phyloP scores from a whole-genome alignment of 2,888 invertebrate species.

The Julus scandinavius region DNA sequence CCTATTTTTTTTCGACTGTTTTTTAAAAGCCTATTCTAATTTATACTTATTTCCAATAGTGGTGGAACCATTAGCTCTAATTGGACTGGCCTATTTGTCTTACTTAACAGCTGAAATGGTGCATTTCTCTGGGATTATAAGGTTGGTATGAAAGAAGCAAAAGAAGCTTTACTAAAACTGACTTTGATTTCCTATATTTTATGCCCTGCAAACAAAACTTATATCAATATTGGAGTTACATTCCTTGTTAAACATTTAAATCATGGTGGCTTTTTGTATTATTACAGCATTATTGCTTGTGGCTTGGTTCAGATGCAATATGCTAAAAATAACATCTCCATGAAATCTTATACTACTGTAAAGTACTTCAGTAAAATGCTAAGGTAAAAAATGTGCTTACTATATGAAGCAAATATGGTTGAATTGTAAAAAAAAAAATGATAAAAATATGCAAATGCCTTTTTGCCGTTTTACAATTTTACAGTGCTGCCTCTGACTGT shows the following conservation, averaged over 20 bases:
- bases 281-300: conserved; percentile 69
- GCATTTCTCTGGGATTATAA: conserved; percentile 71
- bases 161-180: too few species aligned
- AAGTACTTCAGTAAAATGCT: conserved; percentile 70
- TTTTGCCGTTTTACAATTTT: conserved; percentile 52
- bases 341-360: conserved; percentile 69
- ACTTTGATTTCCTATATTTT: too few species aligned
- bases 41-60: conserved; percentile 63
- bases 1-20: not conserved
- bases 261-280: not conserved
- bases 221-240: not conserved
- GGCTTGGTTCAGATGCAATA: conserved; percentile 71
- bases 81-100: conserved; percentile 70
- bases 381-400: conserved; percentile 63
- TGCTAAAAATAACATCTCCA: conserved; percentile 70
- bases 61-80: conserved; percentile 70
- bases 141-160: conserved; percentile 61
- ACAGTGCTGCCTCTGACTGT: conserved; percentile 69
- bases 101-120: conserved; percentile 71
- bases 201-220: too few species aligned
- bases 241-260: not conserved
- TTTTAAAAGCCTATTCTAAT: not conserved
- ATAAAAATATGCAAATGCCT: not conserved
- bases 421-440: not conserved
- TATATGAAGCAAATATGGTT: not conserved